phyloP scores from a whole-genome alignment of 2,113 vertebrate species.

The Istiophorus platypterus region DNA sequence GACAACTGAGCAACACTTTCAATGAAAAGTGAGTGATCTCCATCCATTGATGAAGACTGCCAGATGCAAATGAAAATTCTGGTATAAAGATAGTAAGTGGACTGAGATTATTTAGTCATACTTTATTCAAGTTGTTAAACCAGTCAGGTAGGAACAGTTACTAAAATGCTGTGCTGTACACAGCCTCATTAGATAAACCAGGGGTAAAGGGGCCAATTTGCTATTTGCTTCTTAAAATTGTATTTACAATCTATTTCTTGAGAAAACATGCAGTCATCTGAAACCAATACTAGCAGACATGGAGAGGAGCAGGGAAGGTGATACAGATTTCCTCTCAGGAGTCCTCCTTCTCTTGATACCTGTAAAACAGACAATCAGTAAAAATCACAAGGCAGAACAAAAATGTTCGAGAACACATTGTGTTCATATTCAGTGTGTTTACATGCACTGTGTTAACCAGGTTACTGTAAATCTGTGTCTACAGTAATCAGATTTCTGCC shows the following conservation, averaged over 20 bases:
- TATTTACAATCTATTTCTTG: not conserved
- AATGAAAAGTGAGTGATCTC: not conserved
- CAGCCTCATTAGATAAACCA: not conserved
- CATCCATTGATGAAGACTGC: not conserved
- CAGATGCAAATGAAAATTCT: not conserved
- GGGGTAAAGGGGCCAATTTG: not conserved
- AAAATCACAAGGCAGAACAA: not conserved
- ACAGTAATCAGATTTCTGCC: too few relatives aligned
- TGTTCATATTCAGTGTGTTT: not conserved
- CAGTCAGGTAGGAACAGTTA: not conserved
- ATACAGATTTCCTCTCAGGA: constrained; percentile 77
- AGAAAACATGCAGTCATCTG: not conserved
- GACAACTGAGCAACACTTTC: not conserved
- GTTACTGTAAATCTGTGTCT: not conserved
- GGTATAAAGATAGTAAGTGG: not conserved
- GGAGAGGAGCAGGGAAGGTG: not conserved
- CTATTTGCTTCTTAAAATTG: not conserved
- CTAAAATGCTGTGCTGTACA: too few relatives aligned
- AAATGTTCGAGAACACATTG: not conserved
- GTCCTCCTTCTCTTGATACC: constrained; percentile 92
- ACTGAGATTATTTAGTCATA: not conserved
- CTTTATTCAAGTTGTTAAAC: not conserved
- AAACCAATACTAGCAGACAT: too few relatives aligned
- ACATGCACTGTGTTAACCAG: not conserved
- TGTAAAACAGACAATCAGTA: constrained; percentile 55